A percentile compares a stretch with the other conserved stretches of the same genome.
Evolutionary conservation across 2,888 invertebrate genomes (phyloP).

Genomic region (Mamestra brassicae): DNA sequence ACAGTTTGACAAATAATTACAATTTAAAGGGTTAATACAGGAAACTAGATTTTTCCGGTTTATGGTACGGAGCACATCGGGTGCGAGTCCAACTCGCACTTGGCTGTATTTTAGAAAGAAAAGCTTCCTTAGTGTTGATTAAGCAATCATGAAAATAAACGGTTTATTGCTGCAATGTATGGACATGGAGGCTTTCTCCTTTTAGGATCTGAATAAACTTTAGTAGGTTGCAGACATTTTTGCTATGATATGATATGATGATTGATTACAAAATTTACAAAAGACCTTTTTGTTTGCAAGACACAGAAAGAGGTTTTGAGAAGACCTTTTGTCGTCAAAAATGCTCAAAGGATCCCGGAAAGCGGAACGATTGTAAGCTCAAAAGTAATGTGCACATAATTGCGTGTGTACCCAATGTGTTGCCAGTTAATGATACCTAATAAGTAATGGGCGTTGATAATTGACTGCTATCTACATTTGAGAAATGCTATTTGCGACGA

Average conservation of each 20-base stretch:
- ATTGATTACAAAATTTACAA: not conserved
- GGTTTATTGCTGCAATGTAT: not conserved
- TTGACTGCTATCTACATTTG: constrained; percentile 74
- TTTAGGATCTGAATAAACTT: not conserved
- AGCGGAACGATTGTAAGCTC: not conserved
- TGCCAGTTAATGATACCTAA: constrained; percentile 72
- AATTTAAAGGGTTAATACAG: too few relatives aligned
- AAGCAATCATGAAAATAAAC: not conserved
- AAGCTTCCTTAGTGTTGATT: not conserved
- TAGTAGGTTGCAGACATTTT: not conserved
- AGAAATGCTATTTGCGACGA: constrained; percentile 81
- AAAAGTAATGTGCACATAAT: not conserved
- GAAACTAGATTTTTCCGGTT: too few relatives aligned
- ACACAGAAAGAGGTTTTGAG: not conserved
- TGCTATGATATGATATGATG: not conserved
- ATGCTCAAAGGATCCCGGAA: not conserved
- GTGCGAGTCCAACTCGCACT: not conserved
- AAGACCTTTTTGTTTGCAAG: not conserved
- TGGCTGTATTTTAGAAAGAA: not conserved
- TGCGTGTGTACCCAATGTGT: constrained; percentile 1
- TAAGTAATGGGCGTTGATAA: constrained; percentile 83
- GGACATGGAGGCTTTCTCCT: not conserved
- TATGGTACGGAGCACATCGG: not conserved
- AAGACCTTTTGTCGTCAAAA: not conserved
- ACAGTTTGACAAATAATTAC: too few relatives aligned